Evolutionary conservation across 2,888 invertebrate species (phyloP), one percentile per base, ranked within the genome.

Genomic region (Cephus spinipes): DNA sequence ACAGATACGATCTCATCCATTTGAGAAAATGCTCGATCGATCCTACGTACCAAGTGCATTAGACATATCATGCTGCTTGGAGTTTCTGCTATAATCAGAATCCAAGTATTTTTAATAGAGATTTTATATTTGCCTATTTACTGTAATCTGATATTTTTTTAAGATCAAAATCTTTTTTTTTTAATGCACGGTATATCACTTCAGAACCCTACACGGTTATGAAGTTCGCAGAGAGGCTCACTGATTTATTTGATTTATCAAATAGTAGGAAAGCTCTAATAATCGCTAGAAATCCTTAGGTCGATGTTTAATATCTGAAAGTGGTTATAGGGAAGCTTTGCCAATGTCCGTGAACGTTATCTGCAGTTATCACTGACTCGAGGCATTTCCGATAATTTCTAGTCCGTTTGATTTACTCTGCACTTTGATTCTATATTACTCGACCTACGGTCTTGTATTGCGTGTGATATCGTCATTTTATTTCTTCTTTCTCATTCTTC

Each of bases 301-400:
- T 55, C 55, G 55, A 80, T 83, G 79, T 85, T 84, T 83, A 83
- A 84, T 85, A 85, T 84, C 83, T 76, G 80, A 82, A 82, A 84
- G 82, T 82, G 83, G 79, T 81, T 78, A 79, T 77, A 77, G 77
- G 75, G 74, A 32, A 74, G 79, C 79, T 82, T 84, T 81, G 84
- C 83, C 81, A 80, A 82, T 76, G 81, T 83, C 81, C 81, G 15
- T 55, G 55, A 23, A 55, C 55, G 55, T 55, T 55, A 55, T 23
- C 23, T 55, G 0, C 55, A 80, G 76, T 79, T 81, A 84, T 82
- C 81, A 80, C 79, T 78, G 77, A 75, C 55, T 74, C 77, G 79
- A 82, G 83, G 80, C 79, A 81, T 86, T 86, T 83, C 82, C 83
- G 83, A 84, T 86, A 82, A 85, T 85, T 86, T 85, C 69, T 71